A percentile compares a stretch with the other conserved stretches of the same genome.
Evolutionary conservation across 2,888 invertebrate genomes (phyloP).

Genomic region (Dyspetes luteomarginatus): DNA sequence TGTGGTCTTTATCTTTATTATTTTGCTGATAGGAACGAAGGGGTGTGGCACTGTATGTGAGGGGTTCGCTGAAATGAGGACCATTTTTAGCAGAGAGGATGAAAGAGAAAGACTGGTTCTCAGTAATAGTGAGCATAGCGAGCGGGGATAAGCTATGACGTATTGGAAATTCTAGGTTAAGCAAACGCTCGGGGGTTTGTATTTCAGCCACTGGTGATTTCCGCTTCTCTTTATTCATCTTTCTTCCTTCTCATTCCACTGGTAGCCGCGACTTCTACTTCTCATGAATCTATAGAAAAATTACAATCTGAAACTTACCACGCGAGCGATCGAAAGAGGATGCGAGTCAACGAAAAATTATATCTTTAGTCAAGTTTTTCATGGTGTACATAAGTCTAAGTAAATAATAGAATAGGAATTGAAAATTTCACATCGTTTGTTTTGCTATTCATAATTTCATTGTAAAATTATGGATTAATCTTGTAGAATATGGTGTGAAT

Average conservation of each 20-base stretch:
- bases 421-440: no score
- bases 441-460: no score
- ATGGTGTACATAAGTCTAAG: no score
- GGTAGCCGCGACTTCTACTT: not conserved
- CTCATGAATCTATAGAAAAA: slow-evolving; percentile 1
- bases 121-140: slow-evolving; percentile 62
- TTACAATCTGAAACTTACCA: no score
- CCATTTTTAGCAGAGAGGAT: slow-evolving; percentile 17
- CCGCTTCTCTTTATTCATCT: slow-evolving; percentile 4
- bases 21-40: not conserved
- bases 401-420: no score
- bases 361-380: no score
- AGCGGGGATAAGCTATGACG: slow-evolving; percentile 30
- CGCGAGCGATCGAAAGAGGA: no score
- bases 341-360: no score
- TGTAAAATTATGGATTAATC: no score
- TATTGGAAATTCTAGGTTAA: slow-evolving; percentile 67
- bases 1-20: no score
- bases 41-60: slow-evolving; percentile 13
- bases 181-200: slow-evolving; percentile 66
- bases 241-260: slow-evolving; percentile 5
- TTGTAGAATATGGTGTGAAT: no score
- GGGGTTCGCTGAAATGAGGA: slow-evolving; percentile 32
- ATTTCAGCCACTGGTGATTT: slow-evolving; percentile 30
- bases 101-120: slow-evolving; percentile 62